Base-by-base conservation (phyloP, 2,113 vertebrate genomes). In the Mesocricetus auratus region DNA sequence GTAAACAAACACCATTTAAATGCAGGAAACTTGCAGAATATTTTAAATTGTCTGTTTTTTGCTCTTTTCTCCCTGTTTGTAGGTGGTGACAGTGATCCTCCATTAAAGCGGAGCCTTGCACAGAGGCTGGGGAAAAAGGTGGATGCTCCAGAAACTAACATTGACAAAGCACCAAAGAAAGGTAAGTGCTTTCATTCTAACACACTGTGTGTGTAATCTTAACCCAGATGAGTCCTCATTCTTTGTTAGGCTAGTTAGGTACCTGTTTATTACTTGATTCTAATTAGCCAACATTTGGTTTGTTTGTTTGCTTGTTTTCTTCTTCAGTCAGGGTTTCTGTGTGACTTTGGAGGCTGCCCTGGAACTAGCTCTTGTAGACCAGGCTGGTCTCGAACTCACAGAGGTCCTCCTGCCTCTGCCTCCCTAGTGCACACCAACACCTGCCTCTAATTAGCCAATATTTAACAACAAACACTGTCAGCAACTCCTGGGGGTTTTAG, bases 121-220 rank as follows among this genome's bases (percentile, higher is more conserved):
- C 99, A 99, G 62, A 99, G 99, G 95, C 98, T 99, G 77, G 99
- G 99, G 7, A 98, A 98, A 97, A 99, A 98, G 94, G 86, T 99
- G 29, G 98, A 98, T 58, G 60, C 93, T 21, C 86, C 98, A 69
- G 98, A 98, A 62, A 95, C 97, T 0, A 97, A 96, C 0, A 0
- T 96, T 24, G 98, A 98, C 7, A 96, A 93, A 64, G 56, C 97
- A 7, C 96, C 98, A 9, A 98, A 98, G 62, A 99, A 98, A 99
- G 98, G 99, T 99, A 98, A 98, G 99, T 99, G 96, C 95, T 86
- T 74, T 36, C 82, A 0, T 85, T 96, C 5, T 39, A 8, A 8
- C 10, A 16, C 0, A 0, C 10, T 91, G 2, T 64, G 24, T 77
- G 15, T 83, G 2, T 36, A 13, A 26, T 68, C 0, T 64, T 95